These are phyloP conservation scores for Conger conger DNA, from an alignment of 2,113 vertebrate species.

Conservation along the genomic window DNA sequence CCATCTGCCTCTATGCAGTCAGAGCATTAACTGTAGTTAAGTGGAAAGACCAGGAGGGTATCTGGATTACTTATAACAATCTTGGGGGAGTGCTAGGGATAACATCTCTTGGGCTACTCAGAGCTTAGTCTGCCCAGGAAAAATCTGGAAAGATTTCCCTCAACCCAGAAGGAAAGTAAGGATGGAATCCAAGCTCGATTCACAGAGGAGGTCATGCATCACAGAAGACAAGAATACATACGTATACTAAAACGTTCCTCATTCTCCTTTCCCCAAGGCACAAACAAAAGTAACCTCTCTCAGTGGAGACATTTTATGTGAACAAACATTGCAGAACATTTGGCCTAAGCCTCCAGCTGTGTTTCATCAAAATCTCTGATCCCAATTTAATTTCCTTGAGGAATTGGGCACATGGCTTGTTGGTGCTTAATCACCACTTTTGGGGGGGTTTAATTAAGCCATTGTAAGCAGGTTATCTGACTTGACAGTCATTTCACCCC, in stretches of 20 bases:
- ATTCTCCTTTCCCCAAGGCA: not conserved
- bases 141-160: not conserved
- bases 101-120: not conserved
- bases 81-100: not conserved
- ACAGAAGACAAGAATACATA: not conserved
- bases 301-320: not conserved
- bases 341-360: not conserved
- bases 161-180: not conserved
- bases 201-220: not conserved
- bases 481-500: not conserved
- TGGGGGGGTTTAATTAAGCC: not conserved
- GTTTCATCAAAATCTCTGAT: not conserved
- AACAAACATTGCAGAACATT: not conserved
- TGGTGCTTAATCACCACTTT: not conserved
- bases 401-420: not conserved
- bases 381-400: not conserved
- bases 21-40: not conserved
- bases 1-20: not conserved
- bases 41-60: not conserved
- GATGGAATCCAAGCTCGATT: not conserved
- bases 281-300: not conserved
- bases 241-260: not conserved
- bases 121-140: not conserved
- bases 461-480: not conserved
- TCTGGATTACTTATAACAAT: not conserved